Conservation (phyloP, 1,140 invertebrate genomes). For the Pissodes strobi region DNA sequence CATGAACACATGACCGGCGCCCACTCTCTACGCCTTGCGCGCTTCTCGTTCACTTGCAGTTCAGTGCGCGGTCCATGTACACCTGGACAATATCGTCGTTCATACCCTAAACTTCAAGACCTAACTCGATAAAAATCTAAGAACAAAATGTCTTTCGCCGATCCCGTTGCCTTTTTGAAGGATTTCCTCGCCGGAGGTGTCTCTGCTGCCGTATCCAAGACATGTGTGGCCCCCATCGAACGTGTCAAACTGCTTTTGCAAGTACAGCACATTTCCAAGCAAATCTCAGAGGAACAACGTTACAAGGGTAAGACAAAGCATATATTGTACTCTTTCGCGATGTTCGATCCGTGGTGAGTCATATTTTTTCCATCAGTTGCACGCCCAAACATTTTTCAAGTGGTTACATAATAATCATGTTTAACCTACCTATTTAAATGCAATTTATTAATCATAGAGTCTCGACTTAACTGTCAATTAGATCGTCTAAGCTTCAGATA, state of each 20-base stretch:
- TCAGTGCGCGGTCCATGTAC: conserved; percentile 49
- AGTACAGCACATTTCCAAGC: conserved; percentile 84
- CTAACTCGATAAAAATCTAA: conserved; percentile 12
- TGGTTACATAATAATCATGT: conserved; percentile 23
- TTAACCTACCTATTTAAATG: not conserved
- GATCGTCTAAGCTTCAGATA: no score
- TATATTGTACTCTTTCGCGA: not conserved
- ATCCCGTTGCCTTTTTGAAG: no score
- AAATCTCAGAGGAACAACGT: conserved; percentile 76
- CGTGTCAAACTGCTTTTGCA: conserved; percentile 89
- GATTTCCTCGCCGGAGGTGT: conserved; percentile 86
- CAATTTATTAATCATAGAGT: not conserved
- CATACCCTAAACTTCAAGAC: conserved; percentile 32
- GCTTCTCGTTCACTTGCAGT: conserved; percentile 51
- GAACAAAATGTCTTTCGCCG: conserved; percentile 54
- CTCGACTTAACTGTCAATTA: not conserved
- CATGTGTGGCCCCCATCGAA: conserved; percentile 86
- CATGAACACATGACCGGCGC: conserved; percentile 41
- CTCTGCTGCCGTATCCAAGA: conserved; percentile 86
- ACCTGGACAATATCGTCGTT: conserved; percentile 34
- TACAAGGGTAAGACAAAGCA: conserved; percentile 86
- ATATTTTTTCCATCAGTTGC: not conserved
- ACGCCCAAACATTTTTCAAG: conserved; percentile 17
- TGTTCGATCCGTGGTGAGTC: not conserved
- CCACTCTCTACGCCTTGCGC: conserved; percentile 20